Conservation (phyloP, 2,113 vertebrate species). For the Vulpes vulpes region DNA sequence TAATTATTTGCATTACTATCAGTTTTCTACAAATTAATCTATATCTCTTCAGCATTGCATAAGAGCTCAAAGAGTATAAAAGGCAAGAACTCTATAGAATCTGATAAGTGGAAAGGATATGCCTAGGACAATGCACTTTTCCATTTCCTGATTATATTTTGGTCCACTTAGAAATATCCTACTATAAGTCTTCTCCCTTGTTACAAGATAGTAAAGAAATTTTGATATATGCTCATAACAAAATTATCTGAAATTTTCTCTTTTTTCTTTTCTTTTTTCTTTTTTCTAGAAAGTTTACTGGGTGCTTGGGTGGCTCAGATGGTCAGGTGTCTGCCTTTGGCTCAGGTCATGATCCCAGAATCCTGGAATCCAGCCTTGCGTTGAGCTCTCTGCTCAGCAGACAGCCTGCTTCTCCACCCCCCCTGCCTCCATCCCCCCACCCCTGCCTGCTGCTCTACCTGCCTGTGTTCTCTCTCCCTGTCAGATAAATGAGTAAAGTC, state of each 20-base stretch:
- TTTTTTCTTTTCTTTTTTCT: neutral
- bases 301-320: no score
- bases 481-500: no score
- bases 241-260: constrained; percentile 27
- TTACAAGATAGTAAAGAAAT: constrained; percentile 24
- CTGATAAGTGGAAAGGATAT: neutral
- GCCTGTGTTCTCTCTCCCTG: no score
- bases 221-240: neutral
- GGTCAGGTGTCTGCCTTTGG: no score
- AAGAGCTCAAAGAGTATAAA: constrained; percentile 13
- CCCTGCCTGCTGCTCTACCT: no score
- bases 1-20: constrained; percentile 9
- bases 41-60: neutral
- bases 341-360: no score
- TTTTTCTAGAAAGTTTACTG: neutral
- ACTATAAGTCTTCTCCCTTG: neutral
- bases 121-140: neutral
- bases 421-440: no score
- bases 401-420: no score
- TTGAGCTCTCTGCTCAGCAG: no score
- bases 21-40: neutral
- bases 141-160: neutral
- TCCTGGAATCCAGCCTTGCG: no score
- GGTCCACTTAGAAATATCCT: neutral
- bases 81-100: neutral